A percentile compares a stretch with the other conserved stretches of the same genome.
Evolutionary conservation across 1,140 invertebrate species (phyloP).

Genomic region (Diabrotica undecimpunctata): DNA sequence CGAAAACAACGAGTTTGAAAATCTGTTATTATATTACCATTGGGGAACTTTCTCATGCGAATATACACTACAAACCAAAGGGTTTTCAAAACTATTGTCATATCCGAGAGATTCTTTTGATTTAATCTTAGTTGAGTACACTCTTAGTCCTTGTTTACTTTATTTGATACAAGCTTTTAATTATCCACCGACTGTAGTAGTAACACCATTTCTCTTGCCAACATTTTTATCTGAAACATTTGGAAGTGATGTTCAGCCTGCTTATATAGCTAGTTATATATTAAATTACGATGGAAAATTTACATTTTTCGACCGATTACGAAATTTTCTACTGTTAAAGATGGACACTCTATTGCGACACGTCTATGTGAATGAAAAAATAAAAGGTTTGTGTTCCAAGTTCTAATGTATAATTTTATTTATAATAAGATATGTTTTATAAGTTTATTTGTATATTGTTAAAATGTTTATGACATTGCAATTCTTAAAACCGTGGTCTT

Average conservation of each 20-base stretch:
- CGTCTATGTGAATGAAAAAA: too few species aligned
- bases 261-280: slow-evolving; percentile 21
- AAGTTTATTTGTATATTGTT: too few species aligned
- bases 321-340: slow-evolving; percentile 20
- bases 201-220: slow-evolving; percentile 28
- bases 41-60: slow-evolving; percentile 22
- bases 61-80: slow-evolving; percentile 21
- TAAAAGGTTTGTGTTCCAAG: too few species aligned
- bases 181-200: slow-evolving; percentile 22
- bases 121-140: slow-evolving; percentile 30
- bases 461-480: too few species aligned
- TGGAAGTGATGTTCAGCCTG: slow-evolving; percentile 22
- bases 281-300: slow-evolving; percentile 21
- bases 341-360: too few species aligned
- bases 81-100: slow-evolving; percentile 24
- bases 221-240: slow-evolving; percentile 27
- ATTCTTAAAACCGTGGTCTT: too few species aligned
- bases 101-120: slow-evolving; percentile 34
- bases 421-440: too few species aligned
- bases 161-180: slow-evolving; percentile 32
- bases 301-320: slow-evolving; percentile 23
- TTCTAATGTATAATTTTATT: too few species aligned
- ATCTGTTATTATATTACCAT: slow-evolving; percentile 10
- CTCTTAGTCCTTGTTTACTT: slow-evolving; percentile 25
- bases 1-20: neutral